Conservation (phyloP, 2,888 invertebrate species). For the Apamea crenata region DNA sequence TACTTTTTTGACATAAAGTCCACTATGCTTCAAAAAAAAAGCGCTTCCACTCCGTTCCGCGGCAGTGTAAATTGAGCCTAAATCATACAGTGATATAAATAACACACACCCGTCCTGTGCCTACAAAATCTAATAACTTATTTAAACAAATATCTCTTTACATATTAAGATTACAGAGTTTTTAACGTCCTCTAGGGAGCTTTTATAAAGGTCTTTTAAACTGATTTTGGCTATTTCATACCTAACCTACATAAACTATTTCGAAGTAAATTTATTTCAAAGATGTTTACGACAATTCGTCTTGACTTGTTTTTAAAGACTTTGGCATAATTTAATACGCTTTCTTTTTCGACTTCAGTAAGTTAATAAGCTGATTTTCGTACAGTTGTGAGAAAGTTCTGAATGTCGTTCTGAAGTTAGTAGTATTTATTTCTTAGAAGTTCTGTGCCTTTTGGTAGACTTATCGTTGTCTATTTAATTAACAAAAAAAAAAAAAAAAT, state of each 20-base stretch:
- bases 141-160: slow-evolving; percentile 60
- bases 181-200: slow-evolving; percentile 43
- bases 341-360: slow-evolving; percentile 1
- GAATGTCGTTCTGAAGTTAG: neutral
- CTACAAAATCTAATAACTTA: slow-evolving; percentile 44
- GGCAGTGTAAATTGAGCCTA: no score
- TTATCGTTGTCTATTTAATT: neutral
- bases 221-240: slow-evolving; percentile 54
- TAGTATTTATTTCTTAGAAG: neutral
- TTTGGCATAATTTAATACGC: slow-evolving; percentile 8
- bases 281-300: slow-evolving; percentile 33
- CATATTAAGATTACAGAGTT: slow-evolving; percentile 53
- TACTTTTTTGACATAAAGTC: no score
- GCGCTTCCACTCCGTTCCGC: no score
- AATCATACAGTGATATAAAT: slow-evolving; percentile 1
- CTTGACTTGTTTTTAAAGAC: slow-evolving; percentile 39
- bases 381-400: neutral
- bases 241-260: slow-evolving; percentile 56
- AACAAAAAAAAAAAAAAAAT: neutral
- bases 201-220: slow-evolving; percentile 50
- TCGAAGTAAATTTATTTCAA: slow-evolving; percentile 46
- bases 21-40: no score
- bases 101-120: neutral
- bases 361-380: slow-evolving; percentile 1
- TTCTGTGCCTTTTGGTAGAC: neutral